Percentiles rank a stretch among this genome's conserved stretches.
phyloP scores from a whole-genome alignment of 2,797 vertebrate genomes.

The Etheostoma nigrum region DNA sequence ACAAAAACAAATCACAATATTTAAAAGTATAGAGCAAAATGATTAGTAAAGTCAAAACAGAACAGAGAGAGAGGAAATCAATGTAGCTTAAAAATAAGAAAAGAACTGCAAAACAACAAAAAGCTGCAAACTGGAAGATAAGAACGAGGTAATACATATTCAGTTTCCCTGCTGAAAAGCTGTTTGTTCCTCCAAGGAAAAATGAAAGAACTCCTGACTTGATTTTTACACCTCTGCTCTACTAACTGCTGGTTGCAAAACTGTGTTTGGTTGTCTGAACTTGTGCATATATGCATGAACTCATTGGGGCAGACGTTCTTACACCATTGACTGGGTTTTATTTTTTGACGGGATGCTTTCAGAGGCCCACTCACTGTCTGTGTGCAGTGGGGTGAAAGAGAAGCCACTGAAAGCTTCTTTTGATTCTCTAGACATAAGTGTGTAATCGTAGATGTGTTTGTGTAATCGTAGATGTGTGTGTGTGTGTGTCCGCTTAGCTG shows the following conservation, averaged over 20 bases:
- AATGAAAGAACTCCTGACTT: conserved; percentile 59
- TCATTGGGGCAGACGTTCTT: conserved; percentile 30
- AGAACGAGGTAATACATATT: conserved; percentile 33
- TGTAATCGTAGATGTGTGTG: neutral
- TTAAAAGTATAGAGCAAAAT: conserved; percentile 7
- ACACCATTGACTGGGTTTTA: conserved; percentile 23
- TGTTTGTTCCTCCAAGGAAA: conserved; percentile 34
- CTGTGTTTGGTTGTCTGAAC: conserved; percentile 43
- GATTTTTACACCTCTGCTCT: conserved; percentile 50
- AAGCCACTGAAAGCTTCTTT: conserved; percentile 42
- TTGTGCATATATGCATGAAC: conserved; percentile 55
- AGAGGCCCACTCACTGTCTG: conserved; percentile 43
- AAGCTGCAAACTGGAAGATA: conserved; percentile 52
- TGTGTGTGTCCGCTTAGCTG: conserved; percentile 2
- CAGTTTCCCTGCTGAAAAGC: conserved; percentile 29
- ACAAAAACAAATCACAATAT: conserved; percentile 17
- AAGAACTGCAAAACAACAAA: conserved; percentile 29
- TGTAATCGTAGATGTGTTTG: neutral
- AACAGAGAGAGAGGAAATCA: neutral
- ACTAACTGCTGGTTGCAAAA: conserved; percentile 30
- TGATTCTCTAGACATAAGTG: conserved; percentile 6
- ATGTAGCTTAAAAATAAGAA: neutral
- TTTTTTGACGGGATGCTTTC: conserved; percentile 42
- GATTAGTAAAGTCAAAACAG: neutral
- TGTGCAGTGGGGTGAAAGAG: conserved; percentile 39